Evolutionary conservation across 2,888 invertebrate genomes (phyloP).

Genomic region (Oscheius sp.): DNA sequence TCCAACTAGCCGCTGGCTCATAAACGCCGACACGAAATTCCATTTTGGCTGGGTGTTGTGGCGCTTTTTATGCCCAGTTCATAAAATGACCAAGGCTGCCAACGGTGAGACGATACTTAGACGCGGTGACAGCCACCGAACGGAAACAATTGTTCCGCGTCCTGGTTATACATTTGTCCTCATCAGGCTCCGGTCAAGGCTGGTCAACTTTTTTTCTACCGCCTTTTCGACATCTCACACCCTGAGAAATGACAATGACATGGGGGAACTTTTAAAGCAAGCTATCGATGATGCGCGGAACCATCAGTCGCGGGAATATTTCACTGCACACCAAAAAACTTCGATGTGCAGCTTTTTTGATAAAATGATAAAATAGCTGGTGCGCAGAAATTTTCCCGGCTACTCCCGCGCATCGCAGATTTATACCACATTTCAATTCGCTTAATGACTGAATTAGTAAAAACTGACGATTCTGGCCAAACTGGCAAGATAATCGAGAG

Average conservation of each 20-base stretch:
- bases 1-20: conserved; percentile 13
- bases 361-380: no score
- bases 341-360: no score
- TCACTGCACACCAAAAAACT: no score
- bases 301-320: no score
- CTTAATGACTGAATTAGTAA: no score
- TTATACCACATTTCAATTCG: no score
- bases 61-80: conserved; percentile 28
- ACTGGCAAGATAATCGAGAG: no score
- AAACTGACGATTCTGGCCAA: no score
- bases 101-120: not conserved
- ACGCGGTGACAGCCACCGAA: not conserved
- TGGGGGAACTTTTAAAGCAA: no score
- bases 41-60: not conserved
- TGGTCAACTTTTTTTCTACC: not conserved
- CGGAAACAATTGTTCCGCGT: conserved; percentile 33
- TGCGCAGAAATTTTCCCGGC: no score
- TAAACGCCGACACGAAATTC: conserved; percentile 19
- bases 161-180: conserved; percentile 29
- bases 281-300: no score
- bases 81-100: conserved; percentile 25
- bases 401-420: no score
- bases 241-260: not conserved
- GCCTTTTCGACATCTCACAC: conserved; percentile 11
- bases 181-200: conserved; percentile 33